Evolutionary conservation across 2,888 invertebrate genomes (phyloP), one percentile per base, ranked within the genome.

Genomic region (Chelonus formosanus): DNA sequence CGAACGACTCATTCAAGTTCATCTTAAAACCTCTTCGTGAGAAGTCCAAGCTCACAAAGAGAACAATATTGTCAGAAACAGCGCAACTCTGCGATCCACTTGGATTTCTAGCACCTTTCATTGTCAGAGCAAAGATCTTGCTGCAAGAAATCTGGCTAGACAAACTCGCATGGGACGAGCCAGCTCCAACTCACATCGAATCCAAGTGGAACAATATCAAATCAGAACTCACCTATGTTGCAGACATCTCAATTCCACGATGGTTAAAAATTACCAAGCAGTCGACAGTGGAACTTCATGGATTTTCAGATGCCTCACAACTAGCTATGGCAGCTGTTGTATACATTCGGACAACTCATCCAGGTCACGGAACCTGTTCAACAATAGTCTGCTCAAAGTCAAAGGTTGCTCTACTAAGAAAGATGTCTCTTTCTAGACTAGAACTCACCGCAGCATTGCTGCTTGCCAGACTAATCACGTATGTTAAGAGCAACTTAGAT

Each of bases 391-490:
- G 71, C 45, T 5, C 61, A 3, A 62, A 59, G 8, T 57, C 65
- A 0, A 63, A 63, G 6, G 67, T 62, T 5, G 67, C 65, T 8
- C 63, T 67, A 0, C 40, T 70, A 35, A 70, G 3, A 3, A 6
- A 40, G 40, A 58, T 69, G 2, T 68, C 75, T 0, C 65, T 77
- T 5, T 73, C 75, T 1, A 64, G 77, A 1, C 62, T 78, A 6
- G 74, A 78, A 55, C 65, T 79, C 5, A 65, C 71, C 8, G 72
- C 69, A 3, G 72, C 73, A 4, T 7, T 68, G 34, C 34, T 76
- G 8, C 62, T 70, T 0, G 55, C 73, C 0, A 65, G 60, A 50
- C 60, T 73, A 0, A 55, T 63, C 2, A 7, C 43, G 0, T 58
- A 70, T 32, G 63, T 69, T 7, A 61, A 35, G 52, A 50, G 6